A percentile compares a stretch with the other conserved stretches of the same genome.
Conservation (phyloP, 1,140 invertebrate genomes). For the Laupala kohalensis region DNA sequence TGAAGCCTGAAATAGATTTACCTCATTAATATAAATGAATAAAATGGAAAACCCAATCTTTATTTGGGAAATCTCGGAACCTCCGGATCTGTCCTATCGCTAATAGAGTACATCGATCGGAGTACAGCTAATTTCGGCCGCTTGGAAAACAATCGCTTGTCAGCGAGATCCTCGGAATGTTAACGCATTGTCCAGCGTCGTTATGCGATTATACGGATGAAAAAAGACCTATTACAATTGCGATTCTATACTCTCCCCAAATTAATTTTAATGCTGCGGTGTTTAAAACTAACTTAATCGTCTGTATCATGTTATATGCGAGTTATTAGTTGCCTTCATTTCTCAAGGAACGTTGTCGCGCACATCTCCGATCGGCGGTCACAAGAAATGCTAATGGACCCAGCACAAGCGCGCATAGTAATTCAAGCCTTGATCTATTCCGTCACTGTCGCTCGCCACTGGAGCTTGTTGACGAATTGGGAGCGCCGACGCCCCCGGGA, state of each 20-base stretch:
- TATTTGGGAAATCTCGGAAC: no score
- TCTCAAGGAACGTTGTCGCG: background rate
- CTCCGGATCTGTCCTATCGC: no score
- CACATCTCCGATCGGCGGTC: background rate
- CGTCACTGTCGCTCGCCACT: background rate
- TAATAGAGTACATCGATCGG: no score
- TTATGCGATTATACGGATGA: no score
- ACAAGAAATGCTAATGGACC: background rate
- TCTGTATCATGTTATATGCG: background rate
- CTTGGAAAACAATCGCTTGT: no score
- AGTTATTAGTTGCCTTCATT: background rate
- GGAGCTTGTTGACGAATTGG: background rate
- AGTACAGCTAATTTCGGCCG: no score
- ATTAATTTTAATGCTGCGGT: background rate
- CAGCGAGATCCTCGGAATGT: no score
- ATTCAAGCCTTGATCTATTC: background rate
- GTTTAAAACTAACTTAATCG: background rate
- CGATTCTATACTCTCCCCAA: background rate
- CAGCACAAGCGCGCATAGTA: background rate
- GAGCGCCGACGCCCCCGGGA: no score
- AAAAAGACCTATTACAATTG: background rate
- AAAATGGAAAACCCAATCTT: no score
- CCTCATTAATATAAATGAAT: no score
- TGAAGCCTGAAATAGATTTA: no score
- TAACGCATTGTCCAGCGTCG: no score